Base-by-base conservation (phyloP, 2,888 invertebrate genomes). In the Gymnocheta viridis region DNA sequence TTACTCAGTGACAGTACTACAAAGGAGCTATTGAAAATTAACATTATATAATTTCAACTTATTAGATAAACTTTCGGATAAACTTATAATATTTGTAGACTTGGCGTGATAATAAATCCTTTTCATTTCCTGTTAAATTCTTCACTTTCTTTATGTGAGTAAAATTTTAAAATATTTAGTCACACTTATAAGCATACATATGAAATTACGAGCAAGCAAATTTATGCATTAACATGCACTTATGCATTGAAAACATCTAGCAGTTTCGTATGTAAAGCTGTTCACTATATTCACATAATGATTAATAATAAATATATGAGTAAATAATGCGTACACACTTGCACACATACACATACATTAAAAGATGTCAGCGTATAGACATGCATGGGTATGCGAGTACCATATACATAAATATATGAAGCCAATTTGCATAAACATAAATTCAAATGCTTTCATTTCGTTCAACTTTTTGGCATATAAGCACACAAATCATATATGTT, bases 401-500 rank as follows among this genome's bases (percentile, higher is more conserved):
- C 56, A 62, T 74, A 62, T 74, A 56, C 56, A 60, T 47, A 49
- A 51, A n/a, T 66, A 24, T 7, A 17, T 67, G 49, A 79, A 69
- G 69, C 38, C 74, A 83, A 83, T 83, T 83, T 83, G 76, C 83
- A 83, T 83, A 83, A 79, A 74, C 64, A 79, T 83, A 74, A 69
- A 79, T 79, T 73, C 44, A 14, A 9, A 60, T 62, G 49, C 27
- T 58, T 32, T 66, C 17, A 6, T 56, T 47, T 77, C 32, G 49
- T 19, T 24, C 32, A 5, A 10, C 19, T 58, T 24, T n/a, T 19
- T 22, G 47, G 32, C 47, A 38, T 14, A 38, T 14, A 38, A 22
- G 2, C 22, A 38, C 24, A 41, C 14, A 38, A 35, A 5, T 12
- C 14, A 22, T 12, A 22, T 6, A 22, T 22, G 51, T 4, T 22